Base-by-base conservation (phyloP, 2,888 invertebrate genomes). In the Lumbricus terrestris region DNA sequence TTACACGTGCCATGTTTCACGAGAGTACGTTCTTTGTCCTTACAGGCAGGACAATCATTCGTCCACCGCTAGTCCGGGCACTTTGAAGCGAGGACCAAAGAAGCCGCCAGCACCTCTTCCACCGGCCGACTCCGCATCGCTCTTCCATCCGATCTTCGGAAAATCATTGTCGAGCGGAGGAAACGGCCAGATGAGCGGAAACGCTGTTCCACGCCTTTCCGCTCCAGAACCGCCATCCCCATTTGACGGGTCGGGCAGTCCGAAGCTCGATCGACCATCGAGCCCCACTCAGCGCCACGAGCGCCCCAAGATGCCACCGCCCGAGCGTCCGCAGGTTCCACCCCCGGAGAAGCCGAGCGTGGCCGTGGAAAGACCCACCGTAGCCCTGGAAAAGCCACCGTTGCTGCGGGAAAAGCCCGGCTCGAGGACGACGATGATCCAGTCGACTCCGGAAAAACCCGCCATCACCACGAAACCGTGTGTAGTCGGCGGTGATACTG, bases 41-140 rank as follows among this genome's bases (percentile, higher is more conserved):
- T 29, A 69, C 11, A 69, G 69, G 69, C 69, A 69, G 8, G 69
- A 69, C 69, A 69, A n/a, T 69, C 3, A 3, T 0, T 69, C 69
- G 11, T 69, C 85, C 34, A 85, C 35, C 35, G 85, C 85, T 34
- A 37, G 85, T 34, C 37, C 85, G 35, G 20, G 34, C 85, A 85
- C 34, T 18, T 34, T 85, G 85, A 37, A 85, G 29, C 8, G 37
- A 34, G 85, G 35, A 85, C 85, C 85, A 33, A 89, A 89, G 69
- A 89, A 89, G 37, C 89, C 37, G 8, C 89, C 47, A 18, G 47
- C 89, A 1, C 69, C 69, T 69, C 89, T 47, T 6, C 89, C 89
- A 33, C 89, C 89, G 23, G 15, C 47, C 15, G 54, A 47, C n/a
- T 34, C 42, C 15, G 13, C 89, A 18, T 16, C 89, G 18, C 89